These are phyloP conservation scores for Brachypodius melanocephalos DNA, from an alignment of 2,113 vertebrate genomes.

Conservation along the genomic window DNA sequence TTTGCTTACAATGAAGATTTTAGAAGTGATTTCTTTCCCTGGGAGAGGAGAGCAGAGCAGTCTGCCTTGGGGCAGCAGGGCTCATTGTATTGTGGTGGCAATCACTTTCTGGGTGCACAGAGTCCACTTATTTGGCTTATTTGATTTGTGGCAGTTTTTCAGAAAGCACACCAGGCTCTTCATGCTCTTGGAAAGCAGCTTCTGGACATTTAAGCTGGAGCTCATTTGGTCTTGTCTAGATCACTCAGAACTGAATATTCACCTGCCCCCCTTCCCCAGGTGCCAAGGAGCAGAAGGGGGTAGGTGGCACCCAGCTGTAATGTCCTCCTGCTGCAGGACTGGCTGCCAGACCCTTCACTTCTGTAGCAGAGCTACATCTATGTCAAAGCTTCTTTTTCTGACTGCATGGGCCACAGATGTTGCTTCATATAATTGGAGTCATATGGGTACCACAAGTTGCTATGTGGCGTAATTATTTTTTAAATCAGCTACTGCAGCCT, in stretches of 20 bases:
- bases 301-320: not conserved
- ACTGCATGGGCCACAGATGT: not conserved
- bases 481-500: not conserved
- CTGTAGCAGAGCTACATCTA: not conserved
- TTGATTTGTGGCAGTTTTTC: not conserved
- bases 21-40: not conserved
- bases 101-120: not conserved
- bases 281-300: not conserved
- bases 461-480: not conserved
- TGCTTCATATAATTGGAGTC: not conserved
- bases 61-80: not conserved
- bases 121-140: not conserved
- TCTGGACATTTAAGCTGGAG: not conserved
- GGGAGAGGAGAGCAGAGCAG: not conserved
- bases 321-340: not conserved
- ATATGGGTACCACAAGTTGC: not conserved
- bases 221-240: rapidly evolving
- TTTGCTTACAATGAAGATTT: not conserved
- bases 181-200: not conserved
- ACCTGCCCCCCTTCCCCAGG: not conserved
- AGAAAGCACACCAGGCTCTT: not conserved
- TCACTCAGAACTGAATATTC: not conserved
- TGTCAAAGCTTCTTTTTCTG: not conserved
- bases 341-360: not conserved
- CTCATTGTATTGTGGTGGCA: not conserved